A percentile compares a stretch with the other conserved stretches of the same genome.
phyloP scores from a whole-genome alignment of 2,113 vertebrate genomes.

The Garra rufa region DNA sequence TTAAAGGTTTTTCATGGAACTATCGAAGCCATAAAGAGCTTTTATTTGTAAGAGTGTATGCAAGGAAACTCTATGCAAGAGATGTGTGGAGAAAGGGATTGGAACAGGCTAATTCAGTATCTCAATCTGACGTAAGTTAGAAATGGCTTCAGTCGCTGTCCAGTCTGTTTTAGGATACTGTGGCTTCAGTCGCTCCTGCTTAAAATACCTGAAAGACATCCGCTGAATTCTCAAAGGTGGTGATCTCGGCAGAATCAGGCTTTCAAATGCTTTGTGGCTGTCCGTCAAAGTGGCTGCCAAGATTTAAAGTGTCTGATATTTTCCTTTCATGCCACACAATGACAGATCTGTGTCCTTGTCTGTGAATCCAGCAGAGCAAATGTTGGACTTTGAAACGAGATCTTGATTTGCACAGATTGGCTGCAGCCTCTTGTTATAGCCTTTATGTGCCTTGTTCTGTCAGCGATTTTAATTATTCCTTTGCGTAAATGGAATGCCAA shows the following conservation, averaged over 20 bases:
- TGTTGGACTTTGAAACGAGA: constrained; percentile 5
- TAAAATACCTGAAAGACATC: background rate
- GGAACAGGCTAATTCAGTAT: background rate
- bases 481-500: background rate
- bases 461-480: constrained; percentile 34
- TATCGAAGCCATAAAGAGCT: too few species aligned
- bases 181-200: background rate
- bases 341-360: constrained; percentile 17
- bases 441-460: constrained; percentile 27
- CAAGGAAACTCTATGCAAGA: too few species aligned
- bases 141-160: background rate
- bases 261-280: background rate
- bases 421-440: constrained; percentile 17
- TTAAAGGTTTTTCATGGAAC: too few species aligned
- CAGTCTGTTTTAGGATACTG: background rate
- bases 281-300: background rate
- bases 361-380: background rate
- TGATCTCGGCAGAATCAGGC: background rate
- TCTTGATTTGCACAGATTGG: constrained; percentile 24
- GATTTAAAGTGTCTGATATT: constrained; percentile 6
- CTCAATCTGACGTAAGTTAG: background rate
- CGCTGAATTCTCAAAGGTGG: background rate
- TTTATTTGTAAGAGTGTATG: too few species aligned
- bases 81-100: background rate
- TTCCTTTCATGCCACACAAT: constrained; percentile 10